These are phyloP conservation scores for Campopleginae sp. DNA, from an alignment of 2,888 invertebrate species.

Conservation along the genomic window DNA sequence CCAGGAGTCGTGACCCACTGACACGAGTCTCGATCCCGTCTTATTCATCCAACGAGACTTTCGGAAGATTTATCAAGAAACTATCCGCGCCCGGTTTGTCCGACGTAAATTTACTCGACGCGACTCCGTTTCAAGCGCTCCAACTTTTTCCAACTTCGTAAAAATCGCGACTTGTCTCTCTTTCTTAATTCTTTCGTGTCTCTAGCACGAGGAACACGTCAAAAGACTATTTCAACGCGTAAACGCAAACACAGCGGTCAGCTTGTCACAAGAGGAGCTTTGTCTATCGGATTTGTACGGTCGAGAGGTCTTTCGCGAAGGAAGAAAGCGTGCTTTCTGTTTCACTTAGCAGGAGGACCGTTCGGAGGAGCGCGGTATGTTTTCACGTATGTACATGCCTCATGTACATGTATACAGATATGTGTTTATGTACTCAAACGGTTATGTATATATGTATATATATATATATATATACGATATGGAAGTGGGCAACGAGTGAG, in stretches of 20 bases:
- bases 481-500: constrained; percentile 33
- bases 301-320: constrained; percentile 35
- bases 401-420: neutral
- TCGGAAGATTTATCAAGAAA: constrained; percentile 3
- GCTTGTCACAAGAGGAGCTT: neutral
- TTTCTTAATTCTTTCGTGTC: neutral
- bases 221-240: constrained; percentile 37
- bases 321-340: constrained; percentile 28
- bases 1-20: constrained; percentile 17
- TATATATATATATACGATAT: constrained; percentile 7
- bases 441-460: neutral
- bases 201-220: neutral
- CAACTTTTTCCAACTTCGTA: neutral
- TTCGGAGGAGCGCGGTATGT: neutral
- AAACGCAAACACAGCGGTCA: neutral
- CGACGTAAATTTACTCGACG: neutral
- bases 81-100: neutral
- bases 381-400: constrained; percentile 10
- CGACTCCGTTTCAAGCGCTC: constrained; percentile 10
- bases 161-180: neutral
- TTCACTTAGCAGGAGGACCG: constrained; percentile 6
- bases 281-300: constrained; percentile 22
- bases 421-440: neutral
- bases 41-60: constrained; percentile 2
- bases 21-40: neutral